These are phyloP conservation scores for Hypselothyrea guttata DNA, from an alignment of 2,888 invertebrate species.

Conservation along the genomic window DNA sequence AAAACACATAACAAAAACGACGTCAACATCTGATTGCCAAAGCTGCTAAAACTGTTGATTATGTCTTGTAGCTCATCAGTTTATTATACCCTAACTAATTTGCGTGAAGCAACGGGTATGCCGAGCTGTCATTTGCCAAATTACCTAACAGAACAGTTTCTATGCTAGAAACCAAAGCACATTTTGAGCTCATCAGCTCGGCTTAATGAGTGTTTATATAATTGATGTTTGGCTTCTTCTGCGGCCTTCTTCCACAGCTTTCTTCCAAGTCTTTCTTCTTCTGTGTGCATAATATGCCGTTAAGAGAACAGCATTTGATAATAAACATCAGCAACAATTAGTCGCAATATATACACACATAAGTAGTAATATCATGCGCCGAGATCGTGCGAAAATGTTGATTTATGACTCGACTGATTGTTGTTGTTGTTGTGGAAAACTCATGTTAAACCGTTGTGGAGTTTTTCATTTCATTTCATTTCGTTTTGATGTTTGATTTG, in stretches of 20 bases:
- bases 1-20: too few relatives aligned
- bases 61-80: too few relatives aligned
- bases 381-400: constrained; percentile 49
- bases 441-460: constrained; percentile 8
- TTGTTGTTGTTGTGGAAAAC: too few relatives aligned
- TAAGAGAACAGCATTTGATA: constrained; percentile 31
- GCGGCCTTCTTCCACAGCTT: constrained; percentile 1
- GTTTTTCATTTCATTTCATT: not conserved
- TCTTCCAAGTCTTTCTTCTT: not conserved
- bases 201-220: constrained; percentile 14
- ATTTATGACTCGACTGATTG: constrained; percentile 38
- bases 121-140: too few relatives aligned
- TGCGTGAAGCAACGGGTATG: too few relatives aligned
- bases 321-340: constrained; percentile 37
- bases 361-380: constrained; percentile 13
- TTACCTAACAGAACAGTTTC: not conserved
- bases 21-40: too few relatives aligned
- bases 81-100: too few relatives aligned
- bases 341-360: constrained; percentile 33
- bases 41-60: too few relatives aligned
- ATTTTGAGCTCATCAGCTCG: not conserved
- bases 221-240: constrained; percentile 11
- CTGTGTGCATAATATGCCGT: constrained; percentile 19
- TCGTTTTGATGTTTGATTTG: not conserved
- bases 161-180: constrained; percentile 2